These are phyloP conservation scores for Ernsta delagoae DNA, from an alignment of 2,888 invertebrate species.

Conservation along the genomic window DNA sequence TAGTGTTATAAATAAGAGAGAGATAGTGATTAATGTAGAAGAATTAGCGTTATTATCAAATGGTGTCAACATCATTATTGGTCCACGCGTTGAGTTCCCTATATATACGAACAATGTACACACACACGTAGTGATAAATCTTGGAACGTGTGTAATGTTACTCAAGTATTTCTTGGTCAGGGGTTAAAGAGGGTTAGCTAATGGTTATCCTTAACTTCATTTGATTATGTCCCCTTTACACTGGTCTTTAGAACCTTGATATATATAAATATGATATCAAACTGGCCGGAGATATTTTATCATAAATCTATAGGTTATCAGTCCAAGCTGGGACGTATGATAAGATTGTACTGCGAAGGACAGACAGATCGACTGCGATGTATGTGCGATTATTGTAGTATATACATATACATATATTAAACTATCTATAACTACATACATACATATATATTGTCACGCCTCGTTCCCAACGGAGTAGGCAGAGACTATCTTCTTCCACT, in stretches of 20 bases:
- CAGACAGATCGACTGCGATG: constrained; percentile 13
- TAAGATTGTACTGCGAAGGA: constrained; percentile 30
- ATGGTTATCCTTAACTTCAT: not conserved
- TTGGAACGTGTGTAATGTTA: not conserved
- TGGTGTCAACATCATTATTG: not conserved
- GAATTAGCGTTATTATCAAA: no score
- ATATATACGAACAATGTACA: not conserved
- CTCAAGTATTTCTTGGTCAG: not conserved
- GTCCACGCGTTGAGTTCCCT: not conserved
- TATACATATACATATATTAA: no score
- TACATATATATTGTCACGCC: no score
- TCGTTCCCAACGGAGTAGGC: no score
- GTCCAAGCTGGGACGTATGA: constrained; percentile 24
- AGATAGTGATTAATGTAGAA: not conserved
- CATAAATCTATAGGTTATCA: constrained; percentile 35
- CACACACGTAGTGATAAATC: not conserved
- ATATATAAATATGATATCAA: constrained; percentile 27
- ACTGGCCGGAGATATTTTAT: constrained; percentile 25
- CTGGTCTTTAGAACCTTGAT: constrained; percentile 12
- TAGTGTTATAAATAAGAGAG: no score
- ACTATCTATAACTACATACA: no score
- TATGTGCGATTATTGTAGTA: not conserved
- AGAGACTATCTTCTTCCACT: no score
- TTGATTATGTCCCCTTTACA: constrained; percentile 7
- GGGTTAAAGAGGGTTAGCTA: not conserved